Evolutionary conservation across 2,113 vertebrate genomes (phyloP).

Genomic region (Apus apus): DNA sequence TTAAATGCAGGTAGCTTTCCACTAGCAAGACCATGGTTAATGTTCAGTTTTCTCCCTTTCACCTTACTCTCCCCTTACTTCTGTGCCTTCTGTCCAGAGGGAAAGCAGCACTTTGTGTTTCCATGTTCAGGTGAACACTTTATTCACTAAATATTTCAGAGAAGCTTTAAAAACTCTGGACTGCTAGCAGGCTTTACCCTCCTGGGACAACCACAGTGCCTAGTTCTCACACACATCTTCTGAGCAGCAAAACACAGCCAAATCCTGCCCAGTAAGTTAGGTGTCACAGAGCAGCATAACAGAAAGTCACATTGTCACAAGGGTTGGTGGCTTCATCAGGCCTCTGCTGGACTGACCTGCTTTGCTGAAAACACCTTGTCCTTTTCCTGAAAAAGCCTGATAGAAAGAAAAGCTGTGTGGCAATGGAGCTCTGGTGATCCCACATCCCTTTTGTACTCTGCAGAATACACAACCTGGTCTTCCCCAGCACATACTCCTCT

Average conservation of each 20-base stretch:
- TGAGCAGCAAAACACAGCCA: not conserved
- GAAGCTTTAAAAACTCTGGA: not conserved
- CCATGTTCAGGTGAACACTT: not conserved
- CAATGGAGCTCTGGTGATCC: not conserved
- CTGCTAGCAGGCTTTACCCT: not conserved
- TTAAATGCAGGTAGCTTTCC: not conserved
- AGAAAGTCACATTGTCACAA: not conserved
- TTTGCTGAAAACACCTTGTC: not conserved
- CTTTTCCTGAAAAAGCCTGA: not conserved
- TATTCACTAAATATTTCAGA: not conserved
- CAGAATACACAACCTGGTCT: not conserved
- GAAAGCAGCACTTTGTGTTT: not conserved
- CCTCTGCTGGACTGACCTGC: not conserved
- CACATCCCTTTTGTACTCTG: not conserved
- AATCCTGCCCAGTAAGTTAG: not conserved
- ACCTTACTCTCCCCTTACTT: not conserved
- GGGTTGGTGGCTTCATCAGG: not conserved
- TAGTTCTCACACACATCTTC: not conserved
- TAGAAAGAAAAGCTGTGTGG: not conserved
- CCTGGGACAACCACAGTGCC: not conserved
- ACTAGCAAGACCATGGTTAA: not conserved
- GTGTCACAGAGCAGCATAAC: rapidly evolving
- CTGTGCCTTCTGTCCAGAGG: not conserved
- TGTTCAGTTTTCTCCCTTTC: not conserved
- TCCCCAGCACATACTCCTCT: rapidly evolving